Conservation (phyloP, 2,113 vertebrate genomes). For the Rhadina sibilatrix region DNA sequence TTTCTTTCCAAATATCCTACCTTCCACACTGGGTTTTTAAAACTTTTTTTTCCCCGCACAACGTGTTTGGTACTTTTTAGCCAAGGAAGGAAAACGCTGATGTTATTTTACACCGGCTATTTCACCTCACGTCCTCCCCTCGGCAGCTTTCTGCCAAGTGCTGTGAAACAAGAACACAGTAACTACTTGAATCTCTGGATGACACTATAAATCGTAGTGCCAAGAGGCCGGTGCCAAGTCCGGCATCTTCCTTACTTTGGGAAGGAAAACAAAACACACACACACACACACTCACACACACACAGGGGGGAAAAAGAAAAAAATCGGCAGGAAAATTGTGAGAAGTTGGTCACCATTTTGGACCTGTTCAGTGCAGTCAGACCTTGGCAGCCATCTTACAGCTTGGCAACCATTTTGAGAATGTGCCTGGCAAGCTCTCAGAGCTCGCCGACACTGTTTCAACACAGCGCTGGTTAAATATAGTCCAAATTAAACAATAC, state of each 20-base stretch:
- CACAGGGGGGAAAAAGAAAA: not conserved
- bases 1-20: slow-evolving; percentile 46
- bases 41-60: not conserved
- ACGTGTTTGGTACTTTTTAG: slow-evolving; percentile 21
- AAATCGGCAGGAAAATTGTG: slow-evolving; percentile 41
- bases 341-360: slow-evolving; percentile 76
- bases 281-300: not conserved
- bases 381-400: slow-evolving; percentile 97
- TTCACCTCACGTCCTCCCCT: slow-evolving; percentile 73
- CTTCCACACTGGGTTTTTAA: not conserved
- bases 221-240: slow-evolving; percentile 87
- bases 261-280: not conserved
- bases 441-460: slow-evolving; percentile 78
- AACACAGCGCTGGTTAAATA: slow-evolving; percentile 79
- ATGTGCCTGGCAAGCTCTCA: slow-evolving; percentile 84
- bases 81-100: slow-evolving; percentile 60
- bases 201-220: slow-evolving; percentile 82
- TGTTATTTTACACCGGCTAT: slow-evolving; percentile 53
- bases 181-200: slow-evolving; percentile 89
- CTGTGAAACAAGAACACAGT: slow-evolving; percentile 79
- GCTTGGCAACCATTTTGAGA: slow-evolving; percentile 99
- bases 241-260: slow-evolving; percentile 78
- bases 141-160: slow-evolving; percentile 77
- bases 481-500: slow-evolving; percentile 74
- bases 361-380: slow-evolving; percentile 71